These are phyloP conservation scores for Oreochromis spilurus DNA, from an alignment of 2,113 vertebrate genomes.

Conservation along the genomic window DNA sequence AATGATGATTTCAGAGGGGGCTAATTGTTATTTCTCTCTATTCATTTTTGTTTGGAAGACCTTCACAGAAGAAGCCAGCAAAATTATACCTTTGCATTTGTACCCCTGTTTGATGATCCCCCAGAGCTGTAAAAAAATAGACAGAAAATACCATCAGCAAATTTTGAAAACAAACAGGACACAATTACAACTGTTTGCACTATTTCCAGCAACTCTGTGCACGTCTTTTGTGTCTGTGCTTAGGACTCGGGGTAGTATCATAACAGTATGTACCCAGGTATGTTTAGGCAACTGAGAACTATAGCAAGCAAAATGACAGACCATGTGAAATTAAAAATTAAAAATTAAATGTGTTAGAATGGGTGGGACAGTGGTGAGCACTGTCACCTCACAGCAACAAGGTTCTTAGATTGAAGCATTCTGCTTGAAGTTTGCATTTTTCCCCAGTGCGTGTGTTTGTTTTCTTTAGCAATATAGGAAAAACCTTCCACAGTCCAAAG, in stretches of 20 bases:
- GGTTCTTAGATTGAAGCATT: background rate
- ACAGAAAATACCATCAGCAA: background rate
- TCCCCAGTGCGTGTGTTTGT: background rate
- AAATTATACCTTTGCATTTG: conserved; percentile 92
- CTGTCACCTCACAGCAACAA: background rate
- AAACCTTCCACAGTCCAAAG: background rate
- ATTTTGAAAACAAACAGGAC: background rate
- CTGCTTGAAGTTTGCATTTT: background rate
- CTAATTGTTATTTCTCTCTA: background rate
- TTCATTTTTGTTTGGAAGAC: background rate
- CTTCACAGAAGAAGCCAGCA: background rate
- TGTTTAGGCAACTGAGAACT: background rate
- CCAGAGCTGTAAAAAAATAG: conserved; percentile 86
- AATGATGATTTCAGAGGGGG: background rate
- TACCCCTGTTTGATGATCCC: conserved; percentile 98
- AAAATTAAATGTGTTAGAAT: background rate
- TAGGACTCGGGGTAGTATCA: background rate
- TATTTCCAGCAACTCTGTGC: background rate
- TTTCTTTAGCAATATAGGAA: background rate
- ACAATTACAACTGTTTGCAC: background rate
- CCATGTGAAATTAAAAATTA: background rate
- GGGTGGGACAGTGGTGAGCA: background rate
- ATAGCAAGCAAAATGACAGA: background rate
- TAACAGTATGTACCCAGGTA: background rate
- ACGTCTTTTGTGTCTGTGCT: background rate